Base-by-base conservation (phyloP, 2,113 vertebrate genomes). In the Xenopus laevis region DNA sequence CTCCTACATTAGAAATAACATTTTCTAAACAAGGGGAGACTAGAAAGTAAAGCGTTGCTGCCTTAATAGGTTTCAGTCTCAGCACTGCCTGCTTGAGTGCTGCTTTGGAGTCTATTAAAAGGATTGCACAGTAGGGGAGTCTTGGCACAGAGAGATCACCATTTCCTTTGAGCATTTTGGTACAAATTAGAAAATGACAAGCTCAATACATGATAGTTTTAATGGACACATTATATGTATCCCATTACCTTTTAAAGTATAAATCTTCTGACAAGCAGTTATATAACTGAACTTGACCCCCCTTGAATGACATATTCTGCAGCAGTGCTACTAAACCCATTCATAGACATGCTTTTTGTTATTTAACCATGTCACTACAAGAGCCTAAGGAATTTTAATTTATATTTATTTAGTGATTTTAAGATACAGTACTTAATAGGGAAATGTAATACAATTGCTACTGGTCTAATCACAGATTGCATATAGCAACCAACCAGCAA, bases 41-140 rank as follows among this genome's bases (percentile, higher is more conserved):
- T 78, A 71, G 71, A 85, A 88, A 85, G 84, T 21, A 4, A 84
- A 80, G 30, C 7, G 0, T 75, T 79, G 82, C 59, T 82, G 30
- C 0, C 8, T 80, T 88, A 81, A 74, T 79, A 80, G 62, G 67
- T 84, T 81, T 84, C 72, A 78, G 10, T 82, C 77, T 83, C 73
- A 46, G 78, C 18, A 0, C 30, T 0, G 0, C 17, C 16, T 79
- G 69, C 63, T 82, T 78, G 30, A 80, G 13, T 78, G 68, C 58
- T 79, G 79, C 73, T 82, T 82, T 75, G 1, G 9, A 72, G 21
- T 71, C 65, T 78, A 17, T 82, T 83, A 72, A 84, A 83, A 79
- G 7, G 5, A 71, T 30, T 80, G 11, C 70, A 78, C 53, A 79
- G 64, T 53, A 78, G 71, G 79, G 83, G 82, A 10, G 7, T 45